Evolutionary conservation across 2,113 vertebrate genomes (phyloP), one percentile per base, ranked within the genome.

Genomic region (Etia nguti): DNA sequence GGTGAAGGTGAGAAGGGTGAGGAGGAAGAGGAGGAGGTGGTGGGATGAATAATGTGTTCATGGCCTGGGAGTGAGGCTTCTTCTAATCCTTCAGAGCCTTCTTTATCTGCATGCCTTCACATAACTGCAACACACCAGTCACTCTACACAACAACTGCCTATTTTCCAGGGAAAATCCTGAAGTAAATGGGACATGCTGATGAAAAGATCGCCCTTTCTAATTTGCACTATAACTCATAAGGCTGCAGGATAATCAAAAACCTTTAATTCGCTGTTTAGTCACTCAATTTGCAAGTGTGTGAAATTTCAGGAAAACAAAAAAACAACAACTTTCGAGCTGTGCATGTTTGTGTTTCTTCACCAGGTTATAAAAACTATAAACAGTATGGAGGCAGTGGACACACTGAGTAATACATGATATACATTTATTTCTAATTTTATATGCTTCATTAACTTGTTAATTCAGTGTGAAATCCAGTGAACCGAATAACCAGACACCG

Each of bases 11-110:
- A 92, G 89, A 86, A 31, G 88, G 90, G 75, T 90, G 87, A 91
- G 84, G 86, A 90, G 85, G 70, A 75, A 29, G 43, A 75, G 81
- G 68, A 46, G 38, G 68, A 29, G 91, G 89, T 81, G 92, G 89
- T 77, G 52, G 89, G 93, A 95, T 95, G 94, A 96, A 93, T 95
- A 96, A 96, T 96, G 94, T 29, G 86, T 81, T 70, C 86, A 79
- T 88, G 92, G 92, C 92, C 91, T 94, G 94, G 92, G 93, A 96
- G 90, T 88, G 83, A 90, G 92, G 84, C 88, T 94, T 95, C 84
- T 86, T 87, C 89, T 93, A 92, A 95, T 95, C 91, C 92, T 95
- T 95, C 81, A 16, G 93, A 95, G 95, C 88, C 89, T 81, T 89
- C 82, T 84, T 92, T 83, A 93, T 92, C 90, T 92, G 86, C 94